phyloP scores from a whole-genome alignment of 2,113 vertebrate genomes.

The Marmota flaviventris region DNA sequence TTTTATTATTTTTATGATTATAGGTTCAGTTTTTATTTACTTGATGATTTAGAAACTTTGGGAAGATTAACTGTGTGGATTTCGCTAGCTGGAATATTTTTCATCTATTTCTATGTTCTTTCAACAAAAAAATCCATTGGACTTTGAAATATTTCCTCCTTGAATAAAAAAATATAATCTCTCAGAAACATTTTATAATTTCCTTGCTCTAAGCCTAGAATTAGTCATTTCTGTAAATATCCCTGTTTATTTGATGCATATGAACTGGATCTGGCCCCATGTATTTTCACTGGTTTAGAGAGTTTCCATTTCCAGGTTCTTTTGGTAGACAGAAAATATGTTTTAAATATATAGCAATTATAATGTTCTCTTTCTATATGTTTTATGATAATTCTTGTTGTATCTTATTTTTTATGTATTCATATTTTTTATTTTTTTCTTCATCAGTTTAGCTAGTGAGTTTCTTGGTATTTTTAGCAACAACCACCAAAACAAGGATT shows the following conservation, averaged over 20 bases:
- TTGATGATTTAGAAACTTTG: too few relatives aligned
- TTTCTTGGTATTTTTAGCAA: neutral
- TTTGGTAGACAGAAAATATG: neutral
- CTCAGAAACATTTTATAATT: neutral
- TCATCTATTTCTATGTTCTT: too few relatives aligned
- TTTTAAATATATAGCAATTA: neutral
- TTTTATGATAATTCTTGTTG: neutral
- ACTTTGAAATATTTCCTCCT: neutral
- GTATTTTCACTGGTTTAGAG: neutral
- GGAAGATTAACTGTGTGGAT: too few relatives aligned
- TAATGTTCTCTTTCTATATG: neutral
- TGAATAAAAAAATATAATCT: neutral
- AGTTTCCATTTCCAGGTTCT: too few relatives aligned
- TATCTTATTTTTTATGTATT: neutral
- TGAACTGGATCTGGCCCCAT: neutral
- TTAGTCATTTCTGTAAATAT: neutral
- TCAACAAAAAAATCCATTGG: neutral
- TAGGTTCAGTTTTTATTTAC: neutral
- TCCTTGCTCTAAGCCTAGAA: neutral
- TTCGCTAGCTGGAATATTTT: too few relatives aligned
- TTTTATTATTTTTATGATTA: neutral
- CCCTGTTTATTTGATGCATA: neutral
- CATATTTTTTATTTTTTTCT: neutral
- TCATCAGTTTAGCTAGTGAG: neutral
- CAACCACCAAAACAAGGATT: neutral